phyloP scores from a whole-genome alignment of 1,140 invertebrate genomes.

The Brachionus rubens region DNA sequence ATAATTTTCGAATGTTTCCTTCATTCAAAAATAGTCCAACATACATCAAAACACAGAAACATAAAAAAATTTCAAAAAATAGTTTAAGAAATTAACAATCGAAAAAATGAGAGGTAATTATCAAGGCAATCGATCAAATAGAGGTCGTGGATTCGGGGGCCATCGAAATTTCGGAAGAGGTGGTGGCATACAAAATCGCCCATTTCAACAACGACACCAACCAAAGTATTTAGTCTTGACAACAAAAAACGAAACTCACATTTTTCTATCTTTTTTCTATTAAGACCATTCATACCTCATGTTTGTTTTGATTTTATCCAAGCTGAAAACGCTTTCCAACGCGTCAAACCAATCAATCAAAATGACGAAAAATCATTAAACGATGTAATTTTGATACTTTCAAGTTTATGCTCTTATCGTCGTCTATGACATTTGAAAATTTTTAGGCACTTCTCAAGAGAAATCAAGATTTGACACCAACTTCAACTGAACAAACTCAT shows the following conservation, averaged over 20 bases:
- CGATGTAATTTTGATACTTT: neutral
- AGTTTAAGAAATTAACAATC: neutral
- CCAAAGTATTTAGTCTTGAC: neutral
- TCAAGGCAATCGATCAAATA: neutral
- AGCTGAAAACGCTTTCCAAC: neutral
- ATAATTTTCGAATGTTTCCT: too few relatives aligned
- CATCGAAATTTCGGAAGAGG: neutral
- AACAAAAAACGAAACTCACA: neutral
- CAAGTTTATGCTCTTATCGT: neutral
- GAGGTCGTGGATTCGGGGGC: neutral
- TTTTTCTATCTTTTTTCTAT: neutral
- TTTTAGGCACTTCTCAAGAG: slow-evolving; percentile 78
- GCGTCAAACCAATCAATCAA: neutral
- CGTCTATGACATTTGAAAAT: slow-evolving; percentile 35
- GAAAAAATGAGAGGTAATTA: neutral
- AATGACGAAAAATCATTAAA: slow-evolving; percentile 31
- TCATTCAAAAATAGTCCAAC: too few relatives aligned
- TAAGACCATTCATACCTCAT: slow-evolving; percentile 23
- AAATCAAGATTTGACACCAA: slow-evolving; percentile 82
- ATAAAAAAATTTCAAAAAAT: neutral
- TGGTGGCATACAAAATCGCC: neutral
- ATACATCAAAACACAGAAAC: neutral
- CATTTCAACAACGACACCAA: neutral
- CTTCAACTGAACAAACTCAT: slow-evolving; percentile 79
- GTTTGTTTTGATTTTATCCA: slow-evolving; percentile 8